Evolutionary conservation across 2,113 vertebrate species (phyloP), one percentile per base, ranked within the genome.

Genomic region (Lycaon pictus): DNA sequence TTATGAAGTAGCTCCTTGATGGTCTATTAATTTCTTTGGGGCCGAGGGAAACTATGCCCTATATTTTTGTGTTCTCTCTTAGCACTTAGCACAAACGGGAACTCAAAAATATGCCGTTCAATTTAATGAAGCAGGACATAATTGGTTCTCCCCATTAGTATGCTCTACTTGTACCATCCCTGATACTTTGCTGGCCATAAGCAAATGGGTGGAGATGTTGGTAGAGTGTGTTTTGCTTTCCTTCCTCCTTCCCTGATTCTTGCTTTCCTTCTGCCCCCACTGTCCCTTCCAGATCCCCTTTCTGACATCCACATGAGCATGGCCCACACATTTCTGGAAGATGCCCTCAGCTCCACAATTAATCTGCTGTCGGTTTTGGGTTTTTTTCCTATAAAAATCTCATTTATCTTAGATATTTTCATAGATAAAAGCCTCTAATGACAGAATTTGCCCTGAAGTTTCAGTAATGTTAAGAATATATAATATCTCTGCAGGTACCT

Each of bases 91-190:
- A 76, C 12, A 63, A 53, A 53, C 22, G 37, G 13, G 51, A 76
- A n/a, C 2, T 51, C 17, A 32, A 84, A 94, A 60, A 56, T 60
- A 60, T 2, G 13, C 3, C 51, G 2, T 58, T 69, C 25, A 37
- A 20, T 11, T 67, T 67, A 58, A 22, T 25, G n/a, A 51, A 65
- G 16, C 9, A 43, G 37, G 12, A 3, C 13, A 25, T 55, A 55
- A 11, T 3, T 35, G 83, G 17, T 11, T 58, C 7, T 25, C 12
- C 17, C 71, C 79, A 19, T 7, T 67, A 22, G 32, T 79, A 25
- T 7, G 9, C 0, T 3, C 22, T 22, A 0, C 9, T 37, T 29
- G 27, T 15, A 7, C 13, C n/a, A 1, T 11, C 5, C 29, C 48
- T 22, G 13, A 19, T 58, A 8, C 16, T n/a, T 32, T n/a, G 4